Base-by-base conservation (phyloP, 92 coral and sea anemone species). In the Umimayanthus chanpuru region DNA sequence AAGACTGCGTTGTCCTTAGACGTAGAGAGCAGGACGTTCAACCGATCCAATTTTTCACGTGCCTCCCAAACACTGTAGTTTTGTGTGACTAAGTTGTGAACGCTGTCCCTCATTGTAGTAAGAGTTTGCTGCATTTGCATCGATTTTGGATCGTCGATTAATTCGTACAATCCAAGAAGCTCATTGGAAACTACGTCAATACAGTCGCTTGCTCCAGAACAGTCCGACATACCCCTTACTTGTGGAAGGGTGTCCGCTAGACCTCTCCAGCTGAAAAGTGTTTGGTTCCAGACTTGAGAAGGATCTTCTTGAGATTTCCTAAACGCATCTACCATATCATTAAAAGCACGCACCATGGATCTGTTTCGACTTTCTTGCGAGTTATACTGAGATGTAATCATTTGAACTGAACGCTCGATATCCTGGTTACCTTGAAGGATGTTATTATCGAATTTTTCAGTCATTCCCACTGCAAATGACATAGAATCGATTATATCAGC, bases 161-260 rank as follows among this genome's bases (percentile, higher is more conserved):
- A 89, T 25, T 85, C 76, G 81, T 93, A 93, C 81, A 93, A 77
- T 32, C 85, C 91, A 21, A 78, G 82, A 71, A 84, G 82, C 8
- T 92, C 90, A 18, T 90, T 88, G 67, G 90, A 85, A 28, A 88
- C 47, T 47, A 82, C 77, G 8, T 85, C 87, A 58, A 93, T 66
- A 55, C 95, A 93, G 66, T 93, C 95, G 18, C 77, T 81, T 18
- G 91, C 81, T 23, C 95, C 93, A 20, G 95, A 70, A 26, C 95
- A 93, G 64, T 89, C 91, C 66, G 81, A 53, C 65, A 93, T 91
- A n/a, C 86, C 85, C 50, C 85, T 58, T 14, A 55, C 87, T 14
- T 79, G 56, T 14, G 93, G 90, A 14, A 91, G 81, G 14, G 81
- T 87, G 70, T 93, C 95, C 6, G 88, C 90, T 30, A 89, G 90